Evolutionary conservation across 2,113 vertebrate genomes (phyloP), one percentile per base, ranked within the genome.

Genomic region (Peromyscus californicus): DNA sequence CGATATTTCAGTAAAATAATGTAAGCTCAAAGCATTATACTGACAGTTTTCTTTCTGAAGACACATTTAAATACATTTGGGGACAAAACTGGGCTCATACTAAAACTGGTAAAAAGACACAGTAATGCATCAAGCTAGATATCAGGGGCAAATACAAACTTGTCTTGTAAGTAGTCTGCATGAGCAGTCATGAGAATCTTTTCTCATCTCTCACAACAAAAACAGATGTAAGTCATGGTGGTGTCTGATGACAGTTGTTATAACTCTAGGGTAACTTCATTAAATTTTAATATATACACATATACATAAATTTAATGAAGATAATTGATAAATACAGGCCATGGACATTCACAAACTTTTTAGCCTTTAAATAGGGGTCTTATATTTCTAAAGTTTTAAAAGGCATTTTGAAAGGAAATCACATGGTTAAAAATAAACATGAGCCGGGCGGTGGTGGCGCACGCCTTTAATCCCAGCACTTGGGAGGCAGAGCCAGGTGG

Each of bases 1-100:
- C 79, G 70, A 93, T 91, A 97, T 98, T 98, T 72, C 72, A 97
- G 76, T 95, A 91, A 94, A 97, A 96, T 94, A 97, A 93, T 84
- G 36, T 22, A 98, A 97, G 19, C 97, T 97, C 90, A 97, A 98
- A 95, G 45, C 63, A 85, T 39, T 86, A 54, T 9, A 74, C 33
- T 96, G 22, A 0, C 79, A 97, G 11, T 6, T 97, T 97, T 95
- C 45, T 93, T 98, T 97, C 59, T 96, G 75, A 93, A 96, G 54
- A 95, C 42, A 94, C 8, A 33, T 29, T 45, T 39, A 31, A 85
- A 42, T 85, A 65, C 15, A 72, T 88, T 22, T 17, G 9, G 2
- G 12, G 39, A 22, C 31, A 86, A 86, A 48, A 33, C 42, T 33
- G 29, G 61, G 63, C 1, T 48, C 10, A 48, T 67, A 11, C 7